Conservation (phyloP, 2,113 vertebrate genomes). For the Marmota flaviventris region DNA sequence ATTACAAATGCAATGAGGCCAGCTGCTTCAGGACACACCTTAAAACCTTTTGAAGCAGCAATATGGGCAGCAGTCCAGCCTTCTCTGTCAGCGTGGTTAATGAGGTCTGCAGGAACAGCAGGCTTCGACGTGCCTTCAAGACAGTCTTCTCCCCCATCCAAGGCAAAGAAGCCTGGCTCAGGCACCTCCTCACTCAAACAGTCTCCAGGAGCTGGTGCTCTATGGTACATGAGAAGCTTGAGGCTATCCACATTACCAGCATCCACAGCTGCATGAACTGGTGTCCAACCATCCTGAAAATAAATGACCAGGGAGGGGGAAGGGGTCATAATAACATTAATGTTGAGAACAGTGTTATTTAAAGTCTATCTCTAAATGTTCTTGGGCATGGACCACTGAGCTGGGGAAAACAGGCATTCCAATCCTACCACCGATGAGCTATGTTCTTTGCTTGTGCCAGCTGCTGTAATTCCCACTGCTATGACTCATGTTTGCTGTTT, state of each 20-base stretch:
- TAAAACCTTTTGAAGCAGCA: constrained; percentile 96
- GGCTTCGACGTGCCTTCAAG: constrained; percentile 77
- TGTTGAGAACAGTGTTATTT: not conserved
- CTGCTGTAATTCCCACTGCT: not conserved
- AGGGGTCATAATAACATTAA: not conserved
- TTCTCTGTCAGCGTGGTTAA: constrained; percentile 94
- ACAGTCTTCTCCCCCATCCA: constrained; percentile 80
- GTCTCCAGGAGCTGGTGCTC: constrained; percentile 64
- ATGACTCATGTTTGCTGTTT: not conserved
- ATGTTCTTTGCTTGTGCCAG: not conserved
- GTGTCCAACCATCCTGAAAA: constrained; percentile 94
- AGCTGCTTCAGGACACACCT: constrained; percentile 88
- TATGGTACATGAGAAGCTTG: constrained; percentile 92
- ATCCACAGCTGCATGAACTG: constrained; percentile 93
- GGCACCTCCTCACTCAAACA: constrained; percentile 72
- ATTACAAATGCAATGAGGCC: not conserved
- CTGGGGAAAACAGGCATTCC: not conserved
- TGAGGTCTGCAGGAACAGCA: constrained; percentile 89
- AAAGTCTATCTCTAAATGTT: constrained; percentile 35
- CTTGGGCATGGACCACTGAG: constrained; percentile 26
- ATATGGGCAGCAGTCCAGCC: constrained; percentile 97
- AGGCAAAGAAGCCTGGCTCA: constrained; percentile 66
- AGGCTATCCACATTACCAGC: constrained; percentile 93
- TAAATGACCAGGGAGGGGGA: constrained; percentile 31
- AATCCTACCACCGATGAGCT: not conserved